Evolutionary conservation across 2,113 vertebrate genomes (phyloP).

Genomic region (Castor canadensis): DNA sequence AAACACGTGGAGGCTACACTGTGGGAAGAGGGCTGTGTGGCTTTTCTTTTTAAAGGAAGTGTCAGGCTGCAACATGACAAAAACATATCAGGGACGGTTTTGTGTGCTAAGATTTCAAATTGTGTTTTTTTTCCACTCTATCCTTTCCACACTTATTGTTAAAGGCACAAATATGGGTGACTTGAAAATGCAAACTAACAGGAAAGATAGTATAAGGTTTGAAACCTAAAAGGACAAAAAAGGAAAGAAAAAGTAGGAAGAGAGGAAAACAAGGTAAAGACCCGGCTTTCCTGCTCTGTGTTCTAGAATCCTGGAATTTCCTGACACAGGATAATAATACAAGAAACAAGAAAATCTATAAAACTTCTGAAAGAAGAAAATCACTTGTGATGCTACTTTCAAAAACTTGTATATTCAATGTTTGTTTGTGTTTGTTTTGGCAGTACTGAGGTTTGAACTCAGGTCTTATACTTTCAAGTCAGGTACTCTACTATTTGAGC

Average conservation of each 20-base stretch:
- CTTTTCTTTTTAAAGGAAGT: background rate
- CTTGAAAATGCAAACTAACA: slow-evolving; percentile 15
- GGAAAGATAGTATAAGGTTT: background rate
- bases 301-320: background rate
- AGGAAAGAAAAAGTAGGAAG: background rate
- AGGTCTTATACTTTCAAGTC: too few relatives aligned
- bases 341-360: background rate
- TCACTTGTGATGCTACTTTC: background rate
- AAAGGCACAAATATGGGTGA: background rate
- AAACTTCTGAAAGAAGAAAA: background rate
- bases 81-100: background rate
- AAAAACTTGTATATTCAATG: background rate
- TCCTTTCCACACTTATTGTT: background rate
- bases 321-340: background rate
- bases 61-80: background rate
- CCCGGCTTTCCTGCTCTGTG: background rate
- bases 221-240: background rate
- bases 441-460: too few relatives aligned
- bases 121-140: background rate
- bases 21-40: background rate
- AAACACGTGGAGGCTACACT: background rate
- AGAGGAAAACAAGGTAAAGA: background rate
- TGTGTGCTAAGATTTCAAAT: background rate
- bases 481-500: too few relatives aligned
- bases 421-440: too few relatives aligned